phyloP scores from a whole-genome alignment of 2,797 vertebrate genomes.

The Sebastes baramenuke region DNA sequence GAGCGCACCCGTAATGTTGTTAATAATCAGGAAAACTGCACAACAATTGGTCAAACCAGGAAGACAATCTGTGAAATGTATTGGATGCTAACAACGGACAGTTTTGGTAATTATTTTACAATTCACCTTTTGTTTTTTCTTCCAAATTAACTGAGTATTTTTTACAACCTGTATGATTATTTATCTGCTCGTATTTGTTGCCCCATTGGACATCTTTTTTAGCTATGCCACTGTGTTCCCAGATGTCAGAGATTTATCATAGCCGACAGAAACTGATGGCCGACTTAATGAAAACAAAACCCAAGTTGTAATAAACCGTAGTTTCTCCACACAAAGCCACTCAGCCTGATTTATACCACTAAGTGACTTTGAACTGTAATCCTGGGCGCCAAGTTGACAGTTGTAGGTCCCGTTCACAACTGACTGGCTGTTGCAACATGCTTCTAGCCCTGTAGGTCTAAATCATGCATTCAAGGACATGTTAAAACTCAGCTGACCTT shows the following conservation, averaged over 20 bases:
- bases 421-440: not conserved
- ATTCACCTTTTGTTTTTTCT: not conserved
- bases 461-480: slow-evolving; percentile 2
- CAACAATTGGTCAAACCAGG: not conserved
- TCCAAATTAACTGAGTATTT: not conserved
- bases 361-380: not conserved
- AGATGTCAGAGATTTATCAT: not conserved
- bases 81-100: not conserved
- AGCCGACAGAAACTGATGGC: not conserved
- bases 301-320: not conserved
- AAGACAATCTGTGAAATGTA: not conserved
- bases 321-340: not conserved
- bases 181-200: not conserved
- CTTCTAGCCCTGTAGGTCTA: not conserved
- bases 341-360: not conserved
- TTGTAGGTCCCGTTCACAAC: not conserved
- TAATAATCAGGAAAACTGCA: not conserved
- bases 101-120: not conserved
- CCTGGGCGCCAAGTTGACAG: not conserved
- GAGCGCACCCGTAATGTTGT: not conserved
- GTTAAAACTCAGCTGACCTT: slow-evolving; percentile 9
- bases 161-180: not conserved
- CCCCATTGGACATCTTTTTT: not conserved
- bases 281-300: not conserved
- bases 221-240: not conserved